Conservation (phyloP, 2,888 invertebrate genomes). For the Diplolepis rosae region DNA sequence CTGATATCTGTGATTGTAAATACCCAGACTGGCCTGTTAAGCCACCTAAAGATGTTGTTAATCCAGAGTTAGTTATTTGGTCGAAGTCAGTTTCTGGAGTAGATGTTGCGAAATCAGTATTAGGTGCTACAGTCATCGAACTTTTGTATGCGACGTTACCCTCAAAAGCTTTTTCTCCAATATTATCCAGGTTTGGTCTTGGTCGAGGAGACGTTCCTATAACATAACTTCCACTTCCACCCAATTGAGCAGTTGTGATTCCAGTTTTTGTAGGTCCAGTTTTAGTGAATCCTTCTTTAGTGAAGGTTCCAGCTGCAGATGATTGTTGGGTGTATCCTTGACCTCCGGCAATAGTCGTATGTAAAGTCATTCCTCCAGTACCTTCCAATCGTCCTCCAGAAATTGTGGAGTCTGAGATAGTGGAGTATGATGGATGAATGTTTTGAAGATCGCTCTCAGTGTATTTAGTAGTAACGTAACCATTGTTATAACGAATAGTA, state of each 20-base stretch:
- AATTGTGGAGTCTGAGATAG: slow-evolving; percentile 63
- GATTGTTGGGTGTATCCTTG: slow-evolving; percentile 34
- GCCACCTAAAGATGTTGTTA: slow-evolving; percentile 34
- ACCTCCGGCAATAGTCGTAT: slow-evolving; percentile 7
- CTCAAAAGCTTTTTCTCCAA: slow-evolving; percentile 66
- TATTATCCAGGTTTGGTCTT: slow-evolving; percentile 56
- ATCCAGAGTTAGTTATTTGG: slow-evolving; percentile 50
- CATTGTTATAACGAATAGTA: slow-evolving; percentile 64
- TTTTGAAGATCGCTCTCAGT: slow-evolving; percentile 65
- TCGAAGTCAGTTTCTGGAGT: slow-evolving; percentile 43
- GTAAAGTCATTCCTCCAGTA: slow-evolving; percentile 39
- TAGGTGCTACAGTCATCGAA: slow-evolving; percentile 45
- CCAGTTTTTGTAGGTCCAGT: slow-evolving; percentile 68
- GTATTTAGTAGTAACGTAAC: slow-evolving; percentile 61
- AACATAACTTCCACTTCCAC: slow-evolving; percentile 67
- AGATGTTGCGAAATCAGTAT: neutral
- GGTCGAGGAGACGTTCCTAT: slow-evolving; percentile 57
- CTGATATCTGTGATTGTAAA: slow-evolving; percentile 48
- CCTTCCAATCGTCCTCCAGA: slow-evolving; percentile 59
- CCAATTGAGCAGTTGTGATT: slow-evolving; percentile 64
- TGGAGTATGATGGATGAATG: slow-evolving; percentile 62
- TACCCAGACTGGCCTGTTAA: slow-evolving; percentile 26
- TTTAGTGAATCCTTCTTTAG: slow-evolving; percentile 66
- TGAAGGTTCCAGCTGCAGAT: slow-evolving; percentile 39
- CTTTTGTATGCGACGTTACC: slow-evolving; percentile 56